A percentile compares a stretch with the other conserved stretches of the same genome.
These are phyloP conservation scores for Eueides isabella DNA, from an alignment of 1,140 invertebrate genomes.

Conservation along the genomic window DNA sequence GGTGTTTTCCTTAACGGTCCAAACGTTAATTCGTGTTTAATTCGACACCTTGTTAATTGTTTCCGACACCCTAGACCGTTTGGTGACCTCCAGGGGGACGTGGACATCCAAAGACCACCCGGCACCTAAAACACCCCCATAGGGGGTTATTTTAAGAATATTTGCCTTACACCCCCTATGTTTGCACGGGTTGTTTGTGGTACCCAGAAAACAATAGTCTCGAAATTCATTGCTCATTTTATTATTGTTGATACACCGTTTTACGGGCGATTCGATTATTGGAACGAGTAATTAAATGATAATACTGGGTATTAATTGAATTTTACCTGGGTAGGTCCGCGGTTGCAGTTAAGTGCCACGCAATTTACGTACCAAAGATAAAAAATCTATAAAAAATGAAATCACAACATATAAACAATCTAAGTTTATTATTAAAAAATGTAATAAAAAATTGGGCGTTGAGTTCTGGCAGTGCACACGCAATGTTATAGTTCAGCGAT, in stretches of 20 bases:
- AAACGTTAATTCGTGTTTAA: constrained; percentile 81
- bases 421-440: not conserved
- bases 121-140: constrained; percentile 48
- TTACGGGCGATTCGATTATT: constrained; percentile 80
- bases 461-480: too few relatives aligned
- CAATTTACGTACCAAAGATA: constrained; percentile 41
- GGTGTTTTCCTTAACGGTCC: constrained; percentile 78
- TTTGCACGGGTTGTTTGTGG: constrained; percentile 80
- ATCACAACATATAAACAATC: constrained; percentile 31
- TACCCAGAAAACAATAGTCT: constrained; percentile 81
- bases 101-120: constrained; percentile 63
- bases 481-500: too few relatives aligned
- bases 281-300: constrained; percentile 81
- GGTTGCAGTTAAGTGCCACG: constrained; percentile 60
- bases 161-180: constrained; percentile 74
- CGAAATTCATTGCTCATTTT: constrained; percentile 82
- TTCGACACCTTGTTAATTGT: constrained; percentile 83
- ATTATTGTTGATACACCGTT: constrained; percentile 82
- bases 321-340: constrained; percentile 68
- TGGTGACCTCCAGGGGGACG: constrained; percentile 70
- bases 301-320: constrained; percentile 81
- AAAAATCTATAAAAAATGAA: constrained; percentile 33
- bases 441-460: too few relatives aligned
- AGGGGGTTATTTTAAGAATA: constrained; percentile 81
- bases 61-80: constrained; percentile 76